phyloP scores from a whole-genome alignment of 2,888 invertebrate genomes.

The Ryuthela nishihirai region DNA sequence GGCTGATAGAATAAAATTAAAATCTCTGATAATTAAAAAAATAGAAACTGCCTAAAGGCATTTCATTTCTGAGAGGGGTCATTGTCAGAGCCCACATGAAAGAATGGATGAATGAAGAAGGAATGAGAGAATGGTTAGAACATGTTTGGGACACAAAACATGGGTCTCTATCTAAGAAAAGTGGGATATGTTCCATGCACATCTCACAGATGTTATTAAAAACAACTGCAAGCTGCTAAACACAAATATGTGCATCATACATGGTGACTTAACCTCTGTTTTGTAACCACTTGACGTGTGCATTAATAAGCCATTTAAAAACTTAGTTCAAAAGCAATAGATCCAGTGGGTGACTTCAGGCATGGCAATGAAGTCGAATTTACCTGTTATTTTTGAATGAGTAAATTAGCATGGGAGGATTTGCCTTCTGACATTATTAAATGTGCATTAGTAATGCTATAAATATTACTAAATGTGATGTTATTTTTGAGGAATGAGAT shows the following conservation, averaged over 20 bases:
- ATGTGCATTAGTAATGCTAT: background rate
- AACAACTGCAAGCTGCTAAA: background rate
- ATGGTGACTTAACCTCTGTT: conserved; percentile 26
- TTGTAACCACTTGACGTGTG: conserved; percentile 37
- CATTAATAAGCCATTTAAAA: conserved; percentile 33
- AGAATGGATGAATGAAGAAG: conserved; percentile 10
- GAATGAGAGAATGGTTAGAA: conserved; percentile 1
- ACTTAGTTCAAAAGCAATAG: conserved; percentile 10
- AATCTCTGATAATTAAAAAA: conserved; percentile 34
- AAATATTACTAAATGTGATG: background rate
- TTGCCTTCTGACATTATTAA: too few relatives aligned
- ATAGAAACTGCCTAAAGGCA: conserved; percentile 3
- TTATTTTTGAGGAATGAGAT: background rate
- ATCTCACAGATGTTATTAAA: background rate
- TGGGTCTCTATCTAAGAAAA: background rate
- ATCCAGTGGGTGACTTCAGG: conserved; percentile 31
- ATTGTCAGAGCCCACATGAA: background rate
- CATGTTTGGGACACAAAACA: background rate
- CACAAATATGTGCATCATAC: conserved; percentile 21
- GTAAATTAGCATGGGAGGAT: too few relatives aligned
- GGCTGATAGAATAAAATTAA: conserved; percentile 36
- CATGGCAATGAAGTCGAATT: too few relatives aligned
- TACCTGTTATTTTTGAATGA: too few relatives aligned
- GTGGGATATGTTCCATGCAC: background rate
- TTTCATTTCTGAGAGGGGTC: background rate